A percentile compares a stretch with the other conserved stretches of the same genome.
Conservation (phyloP, 2,113 vertebrate species). For the Semnopithecus entellus region DNA sequence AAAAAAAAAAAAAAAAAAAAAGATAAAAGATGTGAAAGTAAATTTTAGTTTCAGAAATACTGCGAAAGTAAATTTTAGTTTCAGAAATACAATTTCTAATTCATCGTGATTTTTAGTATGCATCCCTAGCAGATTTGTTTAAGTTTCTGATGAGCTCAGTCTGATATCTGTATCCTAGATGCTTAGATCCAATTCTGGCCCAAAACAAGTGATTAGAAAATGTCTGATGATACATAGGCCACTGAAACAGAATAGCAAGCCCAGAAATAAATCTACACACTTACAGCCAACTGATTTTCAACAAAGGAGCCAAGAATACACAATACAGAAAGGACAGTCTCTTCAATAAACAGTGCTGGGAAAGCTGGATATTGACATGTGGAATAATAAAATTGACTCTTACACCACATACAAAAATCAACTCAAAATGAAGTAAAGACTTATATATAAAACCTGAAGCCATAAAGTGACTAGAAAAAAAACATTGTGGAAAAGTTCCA, state of each 20-base stretch:
- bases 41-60: not conserved
- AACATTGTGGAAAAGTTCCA: not conserved
- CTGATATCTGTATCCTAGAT: not conserved
- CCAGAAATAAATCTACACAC: not conserved
- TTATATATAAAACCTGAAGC: not conserved
- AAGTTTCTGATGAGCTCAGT: not conserved
- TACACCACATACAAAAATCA: not conserved
- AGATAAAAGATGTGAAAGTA: not conserved
- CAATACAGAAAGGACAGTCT: not conserved
- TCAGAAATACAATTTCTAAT: not conserved
- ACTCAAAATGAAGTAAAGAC: not conserved
- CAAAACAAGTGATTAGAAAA: not conserved
- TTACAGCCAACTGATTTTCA: not conserved
- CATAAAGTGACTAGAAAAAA: not conserved
- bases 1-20: not conserved
- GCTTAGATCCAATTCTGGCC: not conserved
- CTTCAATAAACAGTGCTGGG: not conserved
- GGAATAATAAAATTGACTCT: not conserved
- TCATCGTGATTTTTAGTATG: not conserved
- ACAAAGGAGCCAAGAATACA: not conserved
- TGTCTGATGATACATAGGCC: not conserved
- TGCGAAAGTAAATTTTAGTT: conserved; percentile 38
- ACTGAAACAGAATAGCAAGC: not conserved
- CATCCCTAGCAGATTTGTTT: not conserved
- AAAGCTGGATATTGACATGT: not conserved